Evolutionary conservation across 2,888 invertebrate genomes (phyloP), one percentile per base, ranked within the genome.

Genomic region (Fragum fragum): DNA sequence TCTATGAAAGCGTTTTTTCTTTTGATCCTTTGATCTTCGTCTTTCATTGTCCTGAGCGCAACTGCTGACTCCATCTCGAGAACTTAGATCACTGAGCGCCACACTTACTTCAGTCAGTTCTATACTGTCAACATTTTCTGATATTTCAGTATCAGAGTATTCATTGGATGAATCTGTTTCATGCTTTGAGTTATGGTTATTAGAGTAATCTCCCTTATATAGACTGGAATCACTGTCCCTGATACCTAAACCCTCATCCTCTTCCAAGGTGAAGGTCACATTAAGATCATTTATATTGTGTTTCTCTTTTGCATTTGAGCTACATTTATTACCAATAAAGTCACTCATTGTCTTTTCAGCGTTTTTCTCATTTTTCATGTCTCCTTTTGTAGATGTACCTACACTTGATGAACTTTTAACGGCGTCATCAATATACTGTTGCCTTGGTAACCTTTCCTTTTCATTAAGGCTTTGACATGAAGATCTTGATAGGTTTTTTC

Each of bases 1-100:
- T 75, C 88, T 88, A 32, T 87, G 76, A 73, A 92, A 91, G 14
- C 91, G 85, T 74, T 90, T 79, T 55, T 86, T 88, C 73, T 89
- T 91, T n/a, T 84, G 70, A 47, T 87, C 87, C 73, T 86, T 89
- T 26, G 76, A 85, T 23, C 28, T 39, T n/a, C 26, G 21, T 36
- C 9, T 68, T 61, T 61, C 6, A 57, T 5, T 23, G 1, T 70
- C 73, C 21, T 57, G 18, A 36, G 21, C 42, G 7, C 42, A 26
- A 5, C 47, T 63, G 32, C 29, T n/a, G 14, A 23, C 11, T 11
- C 32, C 21, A 9, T 71, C 71, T 55, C 28, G 53, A 9, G 18
- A 26, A 2, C 57, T 59, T 2, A 53, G 47, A 29, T 36, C 52
- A 57, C 59, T 42, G 32, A 73, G 52, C 21, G 68, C 68, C 7